Evolutionary conservation across 2,888 invertebrate species (phyloP), one percentile per base, ranked within the genome.

Genomic region (Dasysyrphus albostriatus): DNA sequence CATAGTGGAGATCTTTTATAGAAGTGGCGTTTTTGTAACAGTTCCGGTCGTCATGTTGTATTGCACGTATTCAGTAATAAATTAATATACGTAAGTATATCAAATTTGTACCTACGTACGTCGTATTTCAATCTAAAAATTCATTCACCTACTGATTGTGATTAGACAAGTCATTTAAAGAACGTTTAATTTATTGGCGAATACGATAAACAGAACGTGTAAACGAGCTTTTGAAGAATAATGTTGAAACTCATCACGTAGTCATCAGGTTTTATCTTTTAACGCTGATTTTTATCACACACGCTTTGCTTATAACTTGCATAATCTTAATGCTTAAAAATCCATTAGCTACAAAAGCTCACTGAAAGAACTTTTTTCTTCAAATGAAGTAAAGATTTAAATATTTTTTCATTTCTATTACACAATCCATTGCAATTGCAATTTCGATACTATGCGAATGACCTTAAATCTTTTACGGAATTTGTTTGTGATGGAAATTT

Each of bases 181-280:
- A 39, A 59, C 39, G 14, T 39, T 59, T 39, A 59, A 59, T 59
- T 24, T 59, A 37, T 59, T 59, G 9, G 19, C 19, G 12, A 24
- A 24, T 59, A 24, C 19, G 34, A 67, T 49, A 19, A 19, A 37
- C 8, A 67, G 29, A 32, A n/a, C 44, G 44, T n/a, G 1, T 2
- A 44, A n/a, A 63, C 44, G 32, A 44, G 24, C 59, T 58, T 34
- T 34, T 54, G 14, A 14, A 29, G 9, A n/a, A 39, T 6, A 59
- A 39, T 59, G 39, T 29, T 61, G 24, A 42, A 24, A 61, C 24
- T 29, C 3, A 42, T 42, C 61, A 61, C 39, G 29, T 61, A 59
- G 37, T 5, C 19, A 59, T 29, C n/a, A 14, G 61, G 61, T 42
- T 61, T 61, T 61, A 59, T 59, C 16, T 61, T 63, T 44, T 44